phyloP scores from a whole-genome alignment of 1,140 invertebrate species.

The Chironomus striatipennis region DNA sequence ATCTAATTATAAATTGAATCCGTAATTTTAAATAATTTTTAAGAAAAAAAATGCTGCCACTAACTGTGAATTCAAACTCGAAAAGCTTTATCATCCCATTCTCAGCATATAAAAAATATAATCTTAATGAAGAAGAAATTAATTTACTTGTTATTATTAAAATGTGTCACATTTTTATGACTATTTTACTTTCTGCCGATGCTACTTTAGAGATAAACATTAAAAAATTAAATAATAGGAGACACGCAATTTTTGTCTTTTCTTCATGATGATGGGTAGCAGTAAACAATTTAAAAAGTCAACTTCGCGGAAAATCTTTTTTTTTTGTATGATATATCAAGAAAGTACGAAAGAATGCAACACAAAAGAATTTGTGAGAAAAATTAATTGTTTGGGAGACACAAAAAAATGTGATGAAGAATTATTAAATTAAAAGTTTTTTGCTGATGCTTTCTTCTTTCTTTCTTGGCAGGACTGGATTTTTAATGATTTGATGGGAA shows the following conservation, averaged over 20 bases:
- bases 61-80: too few relatives aligned
- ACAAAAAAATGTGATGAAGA: constrained; percentile 3
- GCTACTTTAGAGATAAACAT: neutral
- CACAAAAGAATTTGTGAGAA: constrained; percentile 22
- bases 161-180: neutral
- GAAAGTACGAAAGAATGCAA: neutral
- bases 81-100: too few relatives aligned
- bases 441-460: neutral
- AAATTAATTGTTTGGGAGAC: constrained; percentile 6
- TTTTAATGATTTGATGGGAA: too few relatives aligned
- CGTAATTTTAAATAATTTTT: too few relatives aligned
- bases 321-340: neutral
- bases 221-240: neutral
- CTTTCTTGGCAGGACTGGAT: too few relatives aligned
- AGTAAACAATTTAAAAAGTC: neutral
- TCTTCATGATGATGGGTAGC: neutral
- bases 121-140: too few relatives aligned
- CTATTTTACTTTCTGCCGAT: neutral
- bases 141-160: neutral
- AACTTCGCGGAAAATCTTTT: constrained; percentile 20
- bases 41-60: too few relatives aligned
- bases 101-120: too few relatives aligned
- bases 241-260: neutral
- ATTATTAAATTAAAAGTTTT: constrained; percentile 4
- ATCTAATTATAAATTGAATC: too few relatives aligned